Evolutionary conservation across 2,888 invertebrate genomes (phyloP).

Genomic region (Hypomecis punctinalis): DNA sequence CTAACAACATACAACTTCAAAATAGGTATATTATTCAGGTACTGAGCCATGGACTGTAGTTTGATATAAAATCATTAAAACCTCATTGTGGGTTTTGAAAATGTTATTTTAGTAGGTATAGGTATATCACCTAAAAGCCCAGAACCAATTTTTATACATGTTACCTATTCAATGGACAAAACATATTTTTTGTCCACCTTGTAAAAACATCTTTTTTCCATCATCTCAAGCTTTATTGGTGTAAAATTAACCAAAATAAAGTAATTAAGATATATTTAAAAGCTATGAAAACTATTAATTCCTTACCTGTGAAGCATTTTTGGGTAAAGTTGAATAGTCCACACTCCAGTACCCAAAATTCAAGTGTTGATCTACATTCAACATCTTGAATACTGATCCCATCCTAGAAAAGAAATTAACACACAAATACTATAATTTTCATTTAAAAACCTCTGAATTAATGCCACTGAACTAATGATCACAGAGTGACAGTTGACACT

Average conservation of each 20-base stretch:
- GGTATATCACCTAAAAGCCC: background rate
- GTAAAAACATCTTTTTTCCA: background rate
- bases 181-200: background rate
- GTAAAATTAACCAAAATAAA: constrained; percentile 11
- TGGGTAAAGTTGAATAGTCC: constrained; percentile 16
- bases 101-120: too few relatives aligned
- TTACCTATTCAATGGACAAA: background rate
- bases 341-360: constrained; percentile 18
- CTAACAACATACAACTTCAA: too few relatives aligned
- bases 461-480: constrained; percentile 29
- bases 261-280: constrained; percentile 2
- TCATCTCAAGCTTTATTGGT: background rate
- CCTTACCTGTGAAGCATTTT: constrained; percentile 32
- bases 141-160: background rate
- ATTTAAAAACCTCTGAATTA: constrained; percentile 24
- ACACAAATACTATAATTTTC: constrained; percentile 27
- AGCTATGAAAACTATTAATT: constrained; percentile 11
- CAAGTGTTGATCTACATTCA: constrained; percentile 18
- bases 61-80: too few relatives aligned
- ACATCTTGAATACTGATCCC: constrained; percentile 38
- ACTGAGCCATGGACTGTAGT: too few relatives aligned
- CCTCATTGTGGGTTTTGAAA: too few relatives aligned
- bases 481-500: constrained; percentile 61
- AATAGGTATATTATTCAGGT: too few relatives aligned
- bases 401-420: constrained; percentile 36